Base-by-base conservation (phyloP, 2,888 invertebrate species). In the Drosophila quinaria region DNA sequence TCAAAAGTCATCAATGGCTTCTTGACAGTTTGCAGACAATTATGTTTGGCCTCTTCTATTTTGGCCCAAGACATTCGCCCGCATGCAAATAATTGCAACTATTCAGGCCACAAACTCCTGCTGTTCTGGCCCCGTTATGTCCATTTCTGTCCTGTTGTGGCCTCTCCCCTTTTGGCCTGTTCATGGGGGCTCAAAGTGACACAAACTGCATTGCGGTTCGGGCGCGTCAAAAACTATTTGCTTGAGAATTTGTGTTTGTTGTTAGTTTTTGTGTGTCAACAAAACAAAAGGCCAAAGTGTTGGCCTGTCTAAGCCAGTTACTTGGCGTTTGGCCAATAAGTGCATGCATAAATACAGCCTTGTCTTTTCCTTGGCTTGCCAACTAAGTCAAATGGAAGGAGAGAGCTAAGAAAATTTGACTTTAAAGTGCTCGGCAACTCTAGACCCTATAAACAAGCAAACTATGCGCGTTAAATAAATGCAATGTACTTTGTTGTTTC, bases 151-250 rank as follows among this genome's bases (percentile, higher is more conserved):
- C 25, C 25, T 46, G 10, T 15, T 10, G 31, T 17, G 4, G 17
- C 29, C 47, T 15, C 2, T 29, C 29, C 29, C n/a, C 15, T 9
- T 15, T 9, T n/a, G 37, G 39, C 49, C 61, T 42, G 61, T 65
- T 80, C 50, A 77, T 70, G 67, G 69, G 51, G 41, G 58, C 50
- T 65, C 61, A 25, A 69, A 85, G 51, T 87, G 83, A 85, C 85
- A 85, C 51, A 70, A 71, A 81, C 87, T 87, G 87, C 83, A 87
- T 70, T 84, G 87, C 87, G 87, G 83, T 70, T 62, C 49, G 70
- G 54, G 66, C 65, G 82, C 85, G 72, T 84, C 80, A 84, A 82
- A 85, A 84, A 85, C 70, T 85, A 81, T 87, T 85, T 74, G 74
- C 60, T 76, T 52, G 79, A 56, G 72, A 70, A 79, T 68, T 80